Evolutionary conservation across 1,140 invertebrate genomes (phyloP), one percentile per base, ranked within the genome.

Genomic region (Drosophila tropicalis): DNA sequence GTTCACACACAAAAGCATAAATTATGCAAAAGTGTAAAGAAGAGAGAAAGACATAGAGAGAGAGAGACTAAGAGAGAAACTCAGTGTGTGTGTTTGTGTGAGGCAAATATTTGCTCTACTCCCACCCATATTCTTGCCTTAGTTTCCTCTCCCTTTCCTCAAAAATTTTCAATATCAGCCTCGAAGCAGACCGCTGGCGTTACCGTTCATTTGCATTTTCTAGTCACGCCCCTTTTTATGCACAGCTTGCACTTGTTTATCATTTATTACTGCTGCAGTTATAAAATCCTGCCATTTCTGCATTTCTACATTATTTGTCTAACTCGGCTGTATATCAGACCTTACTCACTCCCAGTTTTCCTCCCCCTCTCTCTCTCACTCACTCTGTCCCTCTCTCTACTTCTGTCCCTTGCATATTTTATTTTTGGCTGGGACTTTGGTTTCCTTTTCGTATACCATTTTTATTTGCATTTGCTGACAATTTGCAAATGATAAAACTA

Each of bases 21-120:
- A 70, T 71, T 57, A 57, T 73, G 70, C 66, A 72, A 65, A 68
- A 40, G 55, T 29, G 54, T 55, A 12, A 62, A 29, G 13, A 9
- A 56, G n/a, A 55, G 19, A 61, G 44, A 1, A 1, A 32, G 13
- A 51, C 15, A 47, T 7, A 22, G 44, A 51, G 17, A 19, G 44
- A 51, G 17, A 19, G 17, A 22, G 12, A 51, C 17, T 51, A 5
- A 5, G 22, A 22, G 22, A 22, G 3, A 22, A 22, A 22, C 22
- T 22, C 22, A 22, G 22, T 25, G 22, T 25, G 22, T 25, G 22
- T 25, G 17, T 51, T 3, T 22, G 44, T 22, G 17, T 12, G 19
- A 41, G 55, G 41, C 54, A 57, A 61, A 61, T 61, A 61, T 61
- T 61, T 61, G 39, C 58, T 51, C 17, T 19, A 22, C 44, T 51